Evolutionary conservation across 2,797 vertebrate genomes (phyloP).

Genomic region (Moxostoma hubbsi): DNA sequence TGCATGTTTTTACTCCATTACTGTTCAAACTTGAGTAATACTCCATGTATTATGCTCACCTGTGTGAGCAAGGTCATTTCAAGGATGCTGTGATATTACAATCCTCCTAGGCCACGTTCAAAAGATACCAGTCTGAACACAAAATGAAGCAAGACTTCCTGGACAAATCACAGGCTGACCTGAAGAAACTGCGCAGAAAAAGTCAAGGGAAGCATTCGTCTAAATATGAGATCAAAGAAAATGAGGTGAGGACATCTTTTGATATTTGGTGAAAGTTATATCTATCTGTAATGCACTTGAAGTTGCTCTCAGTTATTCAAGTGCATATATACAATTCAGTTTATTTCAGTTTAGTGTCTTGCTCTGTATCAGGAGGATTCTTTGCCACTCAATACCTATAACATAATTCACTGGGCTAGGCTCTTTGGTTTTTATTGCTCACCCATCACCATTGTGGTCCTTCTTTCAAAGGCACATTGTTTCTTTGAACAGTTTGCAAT

Average conservation of each 20-base stretch:
- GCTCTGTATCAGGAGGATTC: background rate
- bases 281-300: background rate
- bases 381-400: background rate
- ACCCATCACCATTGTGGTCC: slow-evolving; percentile 6
- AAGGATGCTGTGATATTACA: slow-evolving; percentile 52
- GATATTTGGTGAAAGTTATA: background rate
- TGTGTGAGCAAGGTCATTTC: background rate
- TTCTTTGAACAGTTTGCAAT: background rate
- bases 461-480: background rate
- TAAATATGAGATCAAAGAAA: slow-evolving; percentile 92
- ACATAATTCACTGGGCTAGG: background rate
- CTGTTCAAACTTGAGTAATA: background rate
- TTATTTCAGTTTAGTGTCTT: background rate
- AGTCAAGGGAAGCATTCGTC: slow-evolving; percentile 88
- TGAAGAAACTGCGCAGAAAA: slow-evolving; percentile 95
- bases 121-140: slow-evolving; percentile 94
- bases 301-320: background rate
- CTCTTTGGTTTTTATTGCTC: background rate
- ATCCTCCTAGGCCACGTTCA: slow-evolving; percentile 87
- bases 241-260: slow-evolving; percentile 82
- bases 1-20: background rate
- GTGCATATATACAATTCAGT: background rate
- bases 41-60: no score
- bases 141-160: slow-evolving; percentile 88
- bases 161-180: slow-evolving; percentile 91